Evolutionary conservation across 2,113 vertebrate species (phyloP).

Genomic region (Mungos mungo): DNA sequence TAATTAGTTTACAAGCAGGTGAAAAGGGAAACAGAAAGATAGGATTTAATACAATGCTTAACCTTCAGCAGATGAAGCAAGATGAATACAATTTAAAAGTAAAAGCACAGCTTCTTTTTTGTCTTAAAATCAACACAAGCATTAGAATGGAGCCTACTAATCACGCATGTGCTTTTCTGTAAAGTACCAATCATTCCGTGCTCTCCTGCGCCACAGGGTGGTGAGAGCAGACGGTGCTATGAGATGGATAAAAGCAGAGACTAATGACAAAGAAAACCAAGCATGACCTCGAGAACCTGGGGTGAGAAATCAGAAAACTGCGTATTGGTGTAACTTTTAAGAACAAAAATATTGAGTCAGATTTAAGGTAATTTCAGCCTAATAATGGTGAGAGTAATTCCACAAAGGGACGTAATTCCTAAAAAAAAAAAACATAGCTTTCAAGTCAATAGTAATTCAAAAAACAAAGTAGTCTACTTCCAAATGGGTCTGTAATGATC

Average conservation of each 20-base stretch:
- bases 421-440: not conserved
- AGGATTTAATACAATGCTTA: slow-evolving; percentile 27
- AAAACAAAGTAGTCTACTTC: not conserved
- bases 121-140: slow-evolving; percentile 44
- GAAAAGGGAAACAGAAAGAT: not conserved
- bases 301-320: not conserved
- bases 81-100: not conserved
- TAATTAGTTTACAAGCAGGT: not conserved
- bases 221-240: not conserved
- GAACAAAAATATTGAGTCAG: slow-evolving; percentile 37
- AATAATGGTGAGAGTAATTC: not conserved
- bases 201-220: not conserved
- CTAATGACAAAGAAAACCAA: not conserved
- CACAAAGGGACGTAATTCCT: not conserved
- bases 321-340: not conserved
- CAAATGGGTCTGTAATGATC: not conserved
- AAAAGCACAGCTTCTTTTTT: not conserved
- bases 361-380: not conserved
- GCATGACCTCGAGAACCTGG: not conserved
- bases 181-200: not conserved
- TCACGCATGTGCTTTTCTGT: not conserved
- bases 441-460: not conserved
- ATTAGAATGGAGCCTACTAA: not conserved
- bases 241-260: not conserved
- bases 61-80: slow-evolving; percentile 37